Evolutionary conservation across 2,888 invertebrate species (phyloP).

Genomic region (Tupiocoris notatus): DNA sequence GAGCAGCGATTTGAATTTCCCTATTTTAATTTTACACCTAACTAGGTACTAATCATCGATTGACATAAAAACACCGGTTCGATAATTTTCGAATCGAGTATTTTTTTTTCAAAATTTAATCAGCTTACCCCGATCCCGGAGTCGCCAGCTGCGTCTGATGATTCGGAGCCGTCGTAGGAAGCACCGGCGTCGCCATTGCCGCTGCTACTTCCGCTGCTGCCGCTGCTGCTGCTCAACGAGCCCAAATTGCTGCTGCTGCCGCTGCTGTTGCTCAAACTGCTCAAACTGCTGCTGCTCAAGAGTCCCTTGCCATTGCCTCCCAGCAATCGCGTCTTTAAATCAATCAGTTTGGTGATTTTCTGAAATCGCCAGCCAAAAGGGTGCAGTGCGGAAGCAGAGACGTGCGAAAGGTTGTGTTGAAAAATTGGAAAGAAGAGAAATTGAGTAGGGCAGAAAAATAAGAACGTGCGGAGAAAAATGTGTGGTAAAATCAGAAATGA

Average conservation of each 20-base stretch:
- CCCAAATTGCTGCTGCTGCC: constrained; percentile 28
- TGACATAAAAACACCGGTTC: not conserved
- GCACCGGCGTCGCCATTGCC: constrained; percentile 8
- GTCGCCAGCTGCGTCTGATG: constrained; percentile 33
- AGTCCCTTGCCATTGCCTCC: constrained; percentile 31
- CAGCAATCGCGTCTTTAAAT: constrained; percentile 50
- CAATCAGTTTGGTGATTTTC: constrained; percentile 51
- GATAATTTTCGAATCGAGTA: not conserved
- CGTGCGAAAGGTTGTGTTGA: not conserved
- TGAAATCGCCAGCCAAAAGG: constrained; percentile 31
- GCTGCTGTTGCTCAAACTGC: constrained; percentile 37
- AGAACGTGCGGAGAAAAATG: no score
- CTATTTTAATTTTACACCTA: no score
- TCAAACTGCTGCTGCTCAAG: constrained; percentile 30
- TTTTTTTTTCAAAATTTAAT: not conserved
- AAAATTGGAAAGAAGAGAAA: not conserved
- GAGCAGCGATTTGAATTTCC: no score
- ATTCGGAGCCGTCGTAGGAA: constrained; percentile 13
- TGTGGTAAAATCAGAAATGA: no score
- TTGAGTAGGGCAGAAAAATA: no score
- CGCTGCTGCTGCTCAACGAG: constrained; percentile 14
- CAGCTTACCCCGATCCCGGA: constrained; percentile 29
- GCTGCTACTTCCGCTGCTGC: constrained; percentile 26
- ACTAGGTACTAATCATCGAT: not conserved
- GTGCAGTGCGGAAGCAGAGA: not conserved